Evolutionary conservation across 2,797 vertebrate species (phyloP).

Genomic region (Helarctos malayanus): DNA sequence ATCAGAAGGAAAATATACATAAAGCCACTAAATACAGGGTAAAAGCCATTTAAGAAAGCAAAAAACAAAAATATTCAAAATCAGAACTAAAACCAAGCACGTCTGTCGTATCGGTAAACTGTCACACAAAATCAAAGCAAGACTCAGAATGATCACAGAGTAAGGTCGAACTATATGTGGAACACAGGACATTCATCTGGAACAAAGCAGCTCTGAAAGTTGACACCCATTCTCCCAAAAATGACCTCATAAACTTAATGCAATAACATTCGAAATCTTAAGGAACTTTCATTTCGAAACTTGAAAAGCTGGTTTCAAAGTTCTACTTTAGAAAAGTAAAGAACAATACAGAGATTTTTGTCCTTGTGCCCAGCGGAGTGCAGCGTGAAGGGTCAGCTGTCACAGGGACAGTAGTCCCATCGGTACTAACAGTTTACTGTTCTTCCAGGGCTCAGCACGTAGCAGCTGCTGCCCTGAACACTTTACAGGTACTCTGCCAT

Average conservation of each 20-base stretch:
- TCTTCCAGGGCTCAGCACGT: too few relatives aligned
- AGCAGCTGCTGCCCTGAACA: background rate
- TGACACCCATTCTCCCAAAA: constrained; percentile 2
- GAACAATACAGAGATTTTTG: background rate
- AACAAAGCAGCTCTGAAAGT: background rate
- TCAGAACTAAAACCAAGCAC: background rate
- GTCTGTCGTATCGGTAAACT: background rate
- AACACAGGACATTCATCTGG: background rate
- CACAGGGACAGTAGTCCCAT: background rate
- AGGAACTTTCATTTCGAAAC: background rate
- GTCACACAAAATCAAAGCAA: constrained; percentile 17
- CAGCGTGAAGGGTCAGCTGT: background rate
- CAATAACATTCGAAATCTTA: background rate
- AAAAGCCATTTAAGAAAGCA: background rate
- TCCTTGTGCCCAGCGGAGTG: background rate
- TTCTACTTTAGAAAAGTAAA: constrained; percentile 34
- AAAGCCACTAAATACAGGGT: background rate
- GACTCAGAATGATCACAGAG: background rate
- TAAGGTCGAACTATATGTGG: background rate
- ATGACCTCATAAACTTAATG: background rate
- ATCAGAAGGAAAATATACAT: background rate
- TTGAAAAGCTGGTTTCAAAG: constrained; percentile 23
- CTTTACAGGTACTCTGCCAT: background rate
- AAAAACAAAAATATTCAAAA: background rate
- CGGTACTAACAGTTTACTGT: background rate